phyloP scores from a whole-genome alignment of 2,888 invertebrate species.

The Agonopterix alstromeriana region DNA sequence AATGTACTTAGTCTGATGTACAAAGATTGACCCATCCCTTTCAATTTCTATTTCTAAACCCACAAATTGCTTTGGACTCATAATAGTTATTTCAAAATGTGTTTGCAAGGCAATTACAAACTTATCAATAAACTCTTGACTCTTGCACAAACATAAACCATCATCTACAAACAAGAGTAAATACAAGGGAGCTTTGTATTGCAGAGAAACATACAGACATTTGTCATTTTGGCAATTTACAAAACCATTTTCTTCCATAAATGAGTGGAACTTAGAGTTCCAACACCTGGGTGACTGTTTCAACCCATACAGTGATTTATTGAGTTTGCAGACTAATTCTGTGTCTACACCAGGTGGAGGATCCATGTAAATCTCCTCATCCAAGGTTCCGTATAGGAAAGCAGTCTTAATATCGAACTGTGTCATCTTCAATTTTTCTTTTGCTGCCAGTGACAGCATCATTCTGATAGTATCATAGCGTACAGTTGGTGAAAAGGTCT shows the following conservation, averaged over 20 bases:
- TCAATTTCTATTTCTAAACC: no score
- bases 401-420: slow-evolving; percentile 17
- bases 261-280: neutral
- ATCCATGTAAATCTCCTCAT: slow-evolving; percentile 14
- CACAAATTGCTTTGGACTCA: no score
- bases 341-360: slow-evolving; percentile 5
- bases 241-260: neutral
- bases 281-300: slow-evolving; percentile 1
- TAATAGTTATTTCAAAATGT: no score
- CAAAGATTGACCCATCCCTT: no score
- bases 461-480: slow-evolving; percentile 9
- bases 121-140: neutral
- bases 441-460: slow-evolving; percentile 5
- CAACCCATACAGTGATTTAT: neutral
- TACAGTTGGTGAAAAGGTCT: slow-evolving; percentile 9
- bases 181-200: neutral
- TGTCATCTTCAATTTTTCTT: slow-evolving; percentile 1
- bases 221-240: neutral
- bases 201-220: neutral
- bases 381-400: slow-evolving; percentile 15
- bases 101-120: no score
- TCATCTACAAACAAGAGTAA: slow-evolving; percentile 1
- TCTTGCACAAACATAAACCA: neutral
- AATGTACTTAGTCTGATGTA: no score
- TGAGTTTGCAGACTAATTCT: neutral